A percentile compares a stretch with the other conserved stretches of the same genome.
Evolutionary conservation across 2,797 vertebrate genomes (phyloP).

Genomic region (Anguilla megastoma): DNA sequence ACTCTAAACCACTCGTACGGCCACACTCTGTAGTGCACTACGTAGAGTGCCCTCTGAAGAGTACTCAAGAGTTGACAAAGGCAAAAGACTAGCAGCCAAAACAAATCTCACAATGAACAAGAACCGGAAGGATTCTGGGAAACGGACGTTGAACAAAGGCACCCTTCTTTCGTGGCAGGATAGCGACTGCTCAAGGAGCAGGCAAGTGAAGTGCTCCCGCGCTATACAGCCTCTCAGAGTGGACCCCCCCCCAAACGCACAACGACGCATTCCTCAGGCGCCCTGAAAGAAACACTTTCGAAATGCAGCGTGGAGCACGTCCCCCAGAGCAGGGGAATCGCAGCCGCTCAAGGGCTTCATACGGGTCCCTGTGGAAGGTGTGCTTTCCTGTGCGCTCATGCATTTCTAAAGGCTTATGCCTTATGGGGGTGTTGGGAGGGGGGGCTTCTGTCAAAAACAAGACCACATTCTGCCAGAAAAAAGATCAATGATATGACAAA

Average conservation of each 20-base stretch:
- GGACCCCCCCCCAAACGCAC: slow-evolving; percentile 21
- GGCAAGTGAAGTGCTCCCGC: slow-evolving; percentile 49
- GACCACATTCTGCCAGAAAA: too few species aligned
- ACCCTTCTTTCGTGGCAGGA: not conserved
- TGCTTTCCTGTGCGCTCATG: too few species aligned
- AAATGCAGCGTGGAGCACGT: too few species aligned
- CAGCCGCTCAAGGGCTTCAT: too few species aligned
- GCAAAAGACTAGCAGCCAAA: not conserved
- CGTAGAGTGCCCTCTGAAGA: too few species aligned
- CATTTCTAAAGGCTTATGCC: too few species aligned
- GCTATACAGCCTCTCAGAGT: slow-evolving; percentile 10
- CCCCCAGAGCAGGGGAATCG: too few species aligned
- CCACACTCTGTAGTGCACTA: not conserved
- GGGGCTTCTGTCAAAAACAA: too few species aligned
- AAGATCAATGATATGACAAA: too few species aligned
- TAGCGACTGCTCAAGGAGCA: slow-evolving; percentile 25
- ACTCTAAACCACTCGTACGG: not conserved
- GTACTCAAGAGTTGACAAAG: not conserved
- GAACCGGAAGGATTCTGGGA: slow-evolving; percentile 27
- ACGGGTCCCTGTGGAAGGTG: too few species aligned
- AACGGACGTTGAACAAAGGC: slow-evolving; percentile 11
- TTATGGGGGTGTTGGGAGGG: too few species aligned
- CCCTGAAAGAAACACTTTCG: not conserved
- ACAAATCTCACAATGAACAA: not conserved
- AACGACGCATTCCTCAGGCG: slow-evolving; percentile 1